Base-by-base conservation (phyloP, 2,113 vertebrate genomes). In the Hemichromis elongatus region DNA sequence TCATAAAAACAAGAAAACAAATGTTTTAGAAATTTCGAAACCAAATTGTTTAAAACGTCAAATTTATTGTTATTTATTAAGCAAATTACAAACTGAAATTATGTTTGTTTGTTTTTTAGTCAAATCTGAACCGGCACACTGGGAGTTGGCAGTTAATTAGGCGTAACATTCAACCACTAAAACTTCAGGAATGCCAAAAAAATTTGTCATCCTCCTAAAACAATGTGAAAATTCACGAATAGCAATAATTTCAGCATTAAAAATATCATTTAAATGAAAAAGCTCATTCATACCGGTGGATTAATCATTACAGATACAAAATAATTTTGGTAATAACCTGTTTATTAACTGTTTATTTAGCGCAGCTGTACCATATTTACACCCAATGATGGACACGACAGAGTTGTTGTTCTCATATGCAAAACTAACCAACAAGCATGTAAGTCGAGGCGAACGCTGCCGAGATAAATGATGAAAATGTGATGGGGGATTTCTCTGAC, bases 371-470 rank as follows among this genome's bases (percentile, higher is more conserved):
- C 35, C n/a, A 68, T 12, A 42, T 11, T 42, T 42, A 42, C 40
- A 19, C 21, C 40, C 5, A n/a, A 16, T 16, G 16, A 45, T 70
- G 24, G 37, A 28, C 40, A 0, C 18, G 16, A n/a, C 4, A 9
- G 50, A 73, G 2, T 73, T 47, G 2, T 45, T 70, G 26, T 70
- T 0, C 14, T 47, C 24, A 47, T 45, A 19, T 28, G 24, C 40
- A 47, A 24, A 47, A 47, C 68, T 47, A 73, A 28, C 40, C 5
- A 45, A 75, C 45, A 33, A 75, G 70, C 7, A 5, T 33, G 37
- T 16, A 79, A 79, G 19, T 35, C 30, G 45, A 84, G 35, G 18
- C 11, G 45, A 47, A 55, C 6, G 3, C 68, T 73, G 42, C 68
- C 28, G 42, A 45, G 37, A 70, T 70, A 70, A 45, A 70, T 70